Evolutionary conservation across 2,888 invertebrate genomes (phyloP), one percentile per base, ranked within the genome.

Genomic region (Acrobasis repandana): DNA sequence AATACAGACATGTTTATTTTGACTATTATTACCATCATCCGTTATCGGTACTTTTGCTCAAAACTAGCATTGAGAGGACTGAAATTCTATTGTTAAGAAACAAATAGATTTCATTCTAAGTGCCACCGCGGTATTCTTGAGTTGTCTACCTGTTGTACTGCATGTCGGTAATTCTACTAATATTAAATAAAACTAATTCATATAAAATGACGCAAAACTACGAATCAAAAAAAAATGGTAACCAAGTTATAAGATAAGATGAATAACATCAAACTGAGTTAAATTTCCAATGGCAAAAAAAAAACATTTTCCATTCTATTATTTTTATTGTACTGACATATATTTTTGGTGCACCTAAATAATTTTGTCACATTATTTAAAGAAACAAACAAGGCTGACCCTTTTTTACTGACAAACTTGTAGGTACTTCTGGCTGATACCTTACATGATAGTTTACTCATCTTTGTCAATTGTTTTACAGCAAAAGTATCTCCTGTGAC

Each of bases 1-100:
- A 16, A 54, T 38, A 54, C 38, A 52, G 51, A 33, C 2, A 9
- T 34, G 18, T 54, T 18, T 38, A 36, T 54, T 54, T 16, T 18
- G 18, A 3, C 9, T 10, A 14, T 18, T 1, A 9, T 3, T 36
- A 9, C 9, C 9, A 11, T 6, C 38, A 36, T 15, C 14, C 36
- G 16, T 43, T 43, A 54, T 43, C 54, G 14, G 11, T 20, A 20
- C 20, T 14, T 14, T 14, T 0, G 1, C 6, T 28, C 33, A 50
- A 50, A 20, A 8, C 50, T n/a, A 5, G 6, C 28, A 28, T 33
- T n/a, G 28, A 14, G 28, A 0, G 14, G n/a, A 43, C 43, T 43
- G 43, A 14, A 11, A 38, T 38, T 38, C 11, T 14, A 3, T 38
- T 38, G 38, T 38, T 1, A 38, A 3, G 11, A 11, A 43, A 38